These are phyloP conservation scores for Escarpia spicata DNA, from an alignment of 2,888 invertebrate species.

Conservation along the genomic window DNA sequence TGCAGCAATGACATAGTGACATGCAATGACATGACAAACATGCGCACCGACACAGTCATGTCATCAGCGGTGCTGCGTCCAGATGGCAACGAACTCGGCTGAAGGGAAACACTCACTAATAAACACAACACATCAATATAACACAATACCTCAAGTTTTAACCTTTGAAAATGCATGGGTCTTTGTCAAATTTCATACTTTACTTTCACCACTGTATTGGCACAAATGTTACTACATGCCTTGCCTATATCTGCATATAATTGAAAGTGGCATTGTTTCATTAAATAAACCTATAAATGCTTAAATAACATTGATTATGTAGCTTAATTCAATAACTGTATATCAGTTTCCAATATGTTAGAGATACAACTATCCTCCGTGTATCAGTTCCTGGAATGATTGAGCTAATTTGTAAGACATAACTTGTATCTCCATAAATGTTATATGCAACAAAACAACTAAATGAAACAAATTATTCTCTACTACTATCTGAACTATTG, in stretches of 20 bases:
- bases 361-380: no score
- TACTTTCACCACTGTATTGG: background rate
- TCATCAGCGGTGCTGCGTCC: background rate
- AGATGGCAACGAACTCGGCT: background rate
- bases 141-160: background rate
- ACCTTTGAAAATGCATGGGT: background rate
- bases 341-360: no score
- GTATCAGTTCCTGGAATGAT: background rate
- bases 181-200: background rate
- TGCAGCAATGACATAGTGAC: background rate
- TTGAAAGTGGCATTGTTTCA: background rate
- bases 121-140: background rate
- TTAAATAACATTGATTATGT: background rate
- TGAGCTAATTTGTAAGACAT: background rate
- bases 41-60: slow-evolving; percentile 6
- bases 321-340: background rate
- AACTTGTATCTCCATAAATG: background rate
- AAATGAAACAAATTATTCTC: background rate
- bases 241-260: background rate
- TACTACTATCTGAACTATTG: background rate
- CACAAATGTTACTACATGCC: background rate
- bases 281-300: background rate
- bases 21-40: background rate
- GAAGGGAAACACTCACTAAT: background rate
- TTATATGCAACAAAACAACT: background rate